A percentile compares a stretch with the other conserved stretches of the same genome.
These are phyloP conservation scores for Zygogramma bicolorata DNA, from an alignment of 2,888 invertebrate genomes.

Conservation along the genomic window DNA sequence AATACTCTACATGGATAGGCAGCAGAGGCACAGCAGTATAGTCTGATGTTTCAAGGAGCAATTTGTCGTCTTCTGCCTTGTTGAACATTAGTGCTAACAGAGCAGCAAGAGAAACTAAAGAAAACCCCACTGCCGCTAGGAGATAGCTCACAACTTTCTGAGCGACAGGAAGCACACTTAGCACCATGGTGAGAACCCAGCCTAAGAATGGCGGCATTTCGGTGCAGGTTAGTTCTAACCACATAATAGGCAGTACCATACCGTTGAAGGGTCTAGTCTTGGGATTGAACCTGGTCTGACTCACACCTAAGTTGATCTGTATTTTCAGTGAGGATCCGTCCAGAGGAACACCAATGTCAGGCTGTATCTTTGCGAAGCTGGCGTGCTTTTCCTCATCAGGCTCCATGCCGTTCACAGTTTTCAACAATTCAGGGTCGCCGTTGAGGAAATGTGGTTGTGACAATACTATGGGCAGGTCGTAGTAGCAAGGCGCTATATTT, in stretches of 20 bases:
- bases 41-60: constrained; percentile 54
- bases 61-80: constrained; percentile 44
- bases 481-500: constrained; percentile 69
- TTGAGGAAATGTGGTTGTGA: constrained; percentile 75
- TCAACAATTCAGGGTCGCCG: constrained; percentile 71
- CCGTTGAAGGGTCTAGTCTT: constrained; percentile 74
- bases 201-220: constrained; percentile 53
- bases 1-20: constrained; percentile 55
- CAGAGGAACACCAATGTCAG: constrained; percentile 78
- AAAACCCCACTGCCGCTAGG: constrained; percentile 57
- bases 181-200: constrained; percentile 49
- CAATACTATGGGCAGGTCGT: constrained; percentile 78
- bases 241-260: constrained; percentile 77
- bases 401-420: constrained; percentile 72
- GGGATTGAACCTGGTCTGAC: constrained; percentile 73
- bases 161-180: constrained; percentile 52
- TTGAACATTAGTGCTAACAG: constrained; percentile 50
- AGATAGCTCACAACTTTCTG: constrained; percentile 54
- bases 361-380: constrained; percentile 76
- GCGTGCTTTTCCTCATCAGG: constrained; percentile 73
- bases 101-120: constrained; percentile 58
- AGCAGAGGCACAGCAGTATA: constrained; percentile 62
- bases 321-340: constrained; percentile 72
- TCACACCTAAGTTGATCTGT: constrained; percentile 80
- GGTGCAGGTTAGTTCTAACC: constrained; percentile 73